Evolutionary conservation across 2,888 invertebrate species (phyloP), one percentile per base, ranked within the genome.

Genomic region (Stenoptilia bipunctidactyla): DNA sequence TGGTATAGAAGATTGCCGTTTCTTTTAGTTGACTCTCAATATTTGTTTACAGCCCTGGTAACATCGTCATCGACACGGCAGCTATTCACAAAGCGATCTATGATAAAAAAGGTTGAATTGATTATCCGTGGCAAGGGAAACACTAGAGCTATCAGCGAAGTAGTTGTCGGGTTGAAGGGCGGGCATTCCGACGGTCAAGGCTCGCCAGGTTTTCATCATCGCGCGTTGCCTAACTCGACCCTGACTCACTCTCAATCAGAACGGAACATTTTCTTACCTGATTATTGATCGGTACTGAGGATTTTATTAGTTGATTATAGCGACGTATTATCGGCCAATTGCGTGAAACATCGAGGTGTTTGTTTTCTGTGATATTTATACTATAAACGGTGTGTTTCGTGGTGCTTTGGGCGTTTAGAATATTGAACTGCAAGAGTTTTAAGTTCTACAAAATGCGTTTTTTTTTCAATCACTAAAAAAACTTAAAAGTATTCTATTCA

Each of bases 211-310:
- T 77, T 77, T 76, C 74, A 73, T 60, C 66, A 55, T 40, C 41
- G 30, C 43, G 50, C 48, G 62, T 82, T 82, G 74, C 79, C 62
- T 66, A 79, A 83, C 53, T 43, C 63, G 76, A 71, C 82, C 82
- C 79, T 80, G 80, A 71, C 71, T 66, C 51, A 59, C 45, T 48
- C 54, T 60, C 64, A 80, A 82, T 77, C 82, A 82, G 82, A 71
- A 65, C 74, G 82, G 79, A 82, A 83, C 82, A 74, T 73, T 73
- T 75, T 68, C 8, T 20, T 61, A 61, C 63, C 64, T 59, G 60
- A 69, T 69, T 70, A 70, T 72, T 56, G 58, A 66, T 66, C 59
- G 58, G 60, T 63, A 58, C 60, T 63, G 58, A 55, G 47, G 45
- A 48, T 46, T 20, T 20, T 20, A 8, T 20, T 20, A 5, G 20